Conservation (phyloP, 1,140 invertebrate genomes). For the Idris sp. region DNA sequence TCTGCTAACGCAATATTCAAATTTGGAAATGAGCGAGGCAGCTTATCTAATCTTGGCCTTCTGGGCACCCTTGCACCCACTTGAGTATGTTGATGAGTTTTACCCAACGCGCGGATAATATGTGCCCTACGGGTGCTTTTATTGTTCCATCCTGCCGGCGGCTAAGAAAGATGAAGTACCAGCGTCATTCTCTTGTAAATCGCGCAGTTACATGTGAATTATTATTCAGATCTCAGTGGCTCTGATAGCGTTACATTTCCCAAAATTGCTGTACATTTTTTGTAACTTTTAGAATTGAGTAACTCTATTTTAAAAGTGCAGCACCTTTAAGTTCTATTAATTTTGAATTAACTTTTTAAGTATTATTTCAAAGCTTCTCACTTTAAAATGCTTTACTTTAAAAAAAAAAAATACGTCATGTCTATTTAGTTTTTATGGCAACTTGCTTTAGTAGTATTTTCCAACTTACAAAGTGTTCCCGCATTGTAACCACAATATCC, state of each 20-base stretch:
- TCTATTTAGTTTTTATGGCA: slow-evolving; percentile 12
- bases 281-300: neutral
- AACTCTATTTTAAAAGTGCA: neutral
- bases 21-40: slow-evolving; percentile 14
- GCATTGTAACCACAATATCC: slow-evolving; percentile 25
- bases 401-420: no score
- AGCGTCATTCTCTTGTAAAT: slow-evolving; percentile 23
- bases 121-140: slow-evolving; percentile 24
- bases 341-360: neutral
- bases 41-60: slow-evolving; percentile 41
- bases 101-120: slow-evolving; percentile 26
- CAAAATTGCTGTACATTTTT: neutral
- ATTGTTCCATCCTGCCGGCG: slow-evolving; percentile 21
- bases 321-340: neutral
- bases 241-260: neutral
- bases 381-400: neutral
- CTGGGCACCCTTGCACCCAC: slow-evolving; percentile 15
- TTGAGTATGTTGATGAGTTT: slow-evolving; percentile 40
- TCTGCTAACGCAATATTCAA: slow-evolving; percentile 22
- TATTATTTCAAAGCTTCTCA: neutral
- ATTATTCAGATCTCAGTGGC: neutral
- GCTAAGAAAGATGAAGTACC: slow-evolving; percentile 40
- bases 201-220: slow-evolving; percentile 12
- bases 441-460: slow-evolving; percentile 7
- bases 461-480: slow-evolving; percentile 26